Conservation (phyloP, 2,888 invertebrate genomes). For the Agrochola macilenta region DNA sequence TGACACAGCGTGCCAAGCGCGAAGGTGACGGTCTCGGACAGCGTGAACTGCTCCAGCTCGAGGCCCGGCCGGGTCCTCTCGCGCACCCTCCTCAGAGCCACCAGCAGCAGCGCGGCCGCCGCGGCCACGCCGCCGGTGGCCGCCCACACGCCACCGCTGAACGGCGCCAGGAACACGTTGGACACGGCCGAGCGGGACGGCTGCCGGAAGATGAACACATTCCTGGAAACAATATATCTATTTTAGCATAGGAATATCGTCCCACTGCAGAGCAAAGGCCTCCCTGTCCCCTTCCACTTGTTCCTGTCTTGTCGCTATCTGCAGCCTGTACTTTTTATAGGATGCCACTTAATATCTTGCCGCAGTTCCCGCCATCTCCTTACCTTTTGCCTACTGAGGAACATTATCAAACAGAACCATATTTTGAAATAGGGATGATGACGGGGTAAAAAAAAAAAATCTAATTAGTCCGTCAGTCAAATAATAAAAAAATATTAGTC, state of each 20-base stretch:
- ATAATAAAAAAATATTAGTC: too few species aligned
- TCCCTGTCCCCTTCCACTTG: neutral
- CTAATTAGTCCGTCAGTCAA: too few species aligned
- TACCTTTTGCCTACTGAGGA: neutral
- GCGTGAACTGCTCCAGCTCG: slow-evolving; percentile 70
- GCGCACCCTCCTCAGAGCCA: slow-evolving; percentile 59
- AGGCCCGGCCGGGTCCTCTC: slow-evolving; percentile 45
- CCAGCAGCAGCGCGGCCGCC: slow-evolving; percentile 70
- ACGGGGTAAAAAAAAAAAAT: too few species aligned
- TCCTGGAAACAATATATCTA: slow-evolving; percentile 73
- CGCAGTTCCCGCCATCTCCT: neutral
- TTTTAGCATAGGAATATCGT: neutral
- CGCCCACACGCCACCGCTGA: slow-evolving; percentile 90
- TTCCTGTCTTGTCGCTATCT: neutral
- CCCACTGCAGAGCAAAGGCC: neutral
- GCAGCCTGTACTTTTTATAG: neutral
- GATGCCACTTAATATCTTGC: neutral
- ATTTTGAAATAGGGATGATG: too few species aligned
- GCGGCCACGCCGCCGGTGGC: slow-evolving; percentile 72
- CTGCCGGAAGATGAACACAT: slow-evolving; percentile 91
- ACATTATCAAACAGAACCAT: neutral
- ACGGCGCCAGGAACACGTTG: slow-evolving; percentile 91
- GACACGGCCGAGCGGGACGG: slow-evolving; percentile 91
- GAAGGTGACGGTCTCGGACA: slow-evolving; percentile 88
- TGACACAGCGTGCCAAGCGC: slow-evolving; percentile 91